A percentile compares a stretch with the other conserved stretches of the same genome.
phyloP scores from a whole-genome alignment of 2,888 invertebrate genomes.

The Agriotes lineatus region DNA sequence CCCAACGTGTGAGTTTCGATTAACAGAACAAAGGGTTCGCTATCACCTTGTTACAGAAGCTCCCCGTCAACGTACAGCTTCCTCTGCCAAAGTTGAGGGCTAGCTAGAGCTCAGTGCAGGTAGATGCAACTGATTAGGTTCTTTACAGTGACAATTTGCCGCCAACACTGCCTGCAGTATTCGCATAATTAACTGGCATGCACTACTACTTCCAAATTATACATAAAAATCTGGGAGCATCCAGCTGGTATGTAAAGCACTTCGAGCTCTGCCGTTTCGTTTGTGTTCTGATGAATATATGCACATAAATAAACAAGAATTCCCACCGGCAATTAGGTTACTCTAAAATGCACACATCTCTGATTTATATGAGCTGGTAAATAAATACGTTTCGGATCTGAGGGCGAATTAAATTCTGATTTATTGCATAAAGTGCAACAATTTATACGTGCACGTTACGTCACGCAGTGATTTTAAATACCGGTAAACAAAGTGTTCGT shows the following conservation, averaged over 20 bases:
- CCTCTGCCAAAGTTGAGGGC: neutral
- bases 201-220: too few relatives aligned
- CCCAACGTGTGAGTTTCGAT: constrained; percentile 29
- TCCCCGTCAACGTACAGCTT: neutral
- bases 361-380: constrained; percentile 37
- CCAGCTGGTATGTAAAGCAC: constrained; percentile 22
- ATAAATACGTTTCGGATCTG: constrained; percentile 34
- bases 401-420: constrained; percentile 36
- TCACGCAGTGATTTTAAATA: too few relatives aligned
- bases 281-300: constrained; percentile 36
- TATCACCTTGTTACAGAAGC: too few relatives aligned
- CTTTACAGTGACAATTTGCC: too few relatives aligned
- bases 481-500: too few relatives aligned
- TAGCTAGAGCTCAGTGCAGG: too few relatives aligned
- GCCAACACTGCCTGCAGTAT: too few relatives aligned
- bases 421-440: constrained; percentile 11
- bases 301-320: constrained; percentile 39
- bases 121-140: too few relatives aligned
- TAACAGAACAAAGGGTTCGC: constrained; percentile 11
- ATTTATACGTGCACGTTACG: too few relatives aligned
- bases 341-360: constrained; percentile 37
- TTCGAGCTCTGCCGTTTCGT: constrained; percentile 19
- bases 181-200: too few relatives aligned
- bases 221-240: constrained; percentile 19
- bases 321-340: constrained; percentile 38